Conservation (phyloP, 2,888 invertebrate species). For the Philhelius pedissequus region DNA sequence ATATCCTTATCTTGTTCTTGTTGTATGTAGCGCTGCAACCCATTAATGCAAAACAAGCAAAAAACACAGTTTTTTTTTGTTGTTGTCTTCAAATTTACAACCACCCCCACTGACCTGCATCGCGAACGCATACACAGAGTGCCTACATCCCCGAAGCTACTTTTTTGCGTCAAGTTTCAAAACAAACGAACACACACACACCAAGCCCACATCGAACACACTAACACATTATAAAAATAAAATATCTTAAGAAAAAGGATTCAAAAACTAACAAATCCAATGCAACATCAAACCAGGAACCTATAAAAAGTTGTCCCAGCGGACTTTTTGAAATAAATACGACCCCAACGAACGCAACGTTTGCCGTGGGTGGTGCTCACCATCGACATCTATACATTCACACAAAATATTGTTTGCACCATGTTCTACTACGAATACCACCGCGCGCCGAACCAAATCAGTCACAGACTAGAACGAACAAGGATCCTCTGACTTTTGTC, state of each 20-base stretch:
- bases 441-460: neutral
- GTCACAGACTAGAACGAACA: neutral
- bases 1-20: neutral
- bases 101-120: slow-evolving; percentile 60
- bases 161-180: slow-evolving; percentile 54
- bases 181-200: slow-evolving; percentile 43
- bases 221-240: neutral
- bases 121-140: neutral
- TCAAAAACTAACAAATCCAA: neutral
- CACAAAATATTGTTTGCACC: neutral
- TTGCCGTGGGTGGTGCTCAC: neutral
- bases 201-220: neutral
- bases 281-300: slow-evolving; percentile 63
- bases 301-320: neutral
- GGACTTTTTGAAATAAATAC: neutral
- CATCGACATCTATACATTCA: neutral
- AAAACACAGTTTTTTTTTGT: neutral
- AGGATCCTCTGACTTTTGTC: slow-evolving; percentile 61
- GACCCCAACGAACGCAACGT: neutral
- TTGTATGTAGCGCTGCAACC: neutral
- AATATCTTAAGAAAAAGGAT: neutral
- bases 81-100: neutral
- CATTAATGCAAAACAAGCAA: slow-evolving; percentile 25
- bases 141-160: neutral
- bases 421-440: slow-evolving; percentile 39